Evolutionary conservation across 2,888 invertebrate species (phyloP).

Genomic region (Acanthosepion esculentum): DNA sequence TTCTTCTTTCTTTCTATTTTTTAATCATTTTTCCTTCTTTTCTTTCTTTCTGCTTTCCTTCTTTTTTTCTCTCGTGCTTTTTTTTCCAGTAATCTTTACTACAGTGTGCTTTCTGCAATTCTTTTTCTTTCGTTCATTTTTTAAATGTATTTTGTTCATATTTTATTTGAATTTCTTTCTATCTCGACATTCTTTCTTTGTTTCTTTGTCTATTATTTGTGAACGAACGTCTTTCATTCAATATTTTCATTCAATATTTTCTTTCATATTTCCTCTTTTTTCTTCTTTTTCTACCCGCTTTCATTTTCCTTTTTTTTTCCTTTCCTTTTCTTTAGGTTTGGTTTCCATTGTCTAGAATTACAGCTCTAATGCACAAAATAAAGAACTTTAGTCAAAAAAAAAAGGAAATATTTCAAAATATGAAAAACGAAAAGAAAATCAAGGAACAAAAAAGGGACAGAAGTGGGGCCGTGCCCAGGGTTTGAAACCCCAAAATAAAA

Average conservation of each 20-base stretch:
- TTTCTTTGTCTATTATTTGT: neutral
- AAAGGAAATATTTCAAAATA: neutral
- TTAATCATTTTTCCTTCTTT: neutral
- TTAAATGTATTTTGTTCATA: neutral
- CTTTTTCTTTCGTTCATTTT: neutral
- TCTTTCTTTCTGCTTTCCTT: neutral
- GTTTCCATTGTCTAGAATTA: neutral
- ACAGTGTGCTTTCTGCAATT: neutral
- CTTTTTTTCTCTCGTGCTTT: neutral
- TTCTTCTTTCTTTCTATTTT: neutral
- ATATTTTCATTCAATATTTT: neutral
- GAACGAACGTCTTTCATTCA: neutral
- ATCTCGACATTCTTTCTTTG: neutral
- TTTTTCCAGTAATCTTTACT: too few species aligned
- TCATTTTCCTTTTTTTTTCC: neutral
- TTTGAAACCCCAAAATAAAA: neutral
- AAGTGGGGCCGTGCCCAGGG: neutral
- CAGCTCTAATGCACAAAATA: neutral
- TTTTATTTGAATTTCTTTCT: neutral
- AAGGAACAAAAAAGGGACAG: neutral
- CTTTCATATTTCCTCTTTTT: neutral
- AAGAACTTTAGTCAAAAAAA: neutral
- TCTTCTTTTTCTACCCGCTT: neutral
- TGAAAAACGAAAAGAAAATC: neutral
- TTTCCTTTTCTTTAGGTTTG: neutral